phyloP scores from a whole-genome alignment of 2,113 vertebrate species.

The zebrafish (Danio rerio) region DNA sequence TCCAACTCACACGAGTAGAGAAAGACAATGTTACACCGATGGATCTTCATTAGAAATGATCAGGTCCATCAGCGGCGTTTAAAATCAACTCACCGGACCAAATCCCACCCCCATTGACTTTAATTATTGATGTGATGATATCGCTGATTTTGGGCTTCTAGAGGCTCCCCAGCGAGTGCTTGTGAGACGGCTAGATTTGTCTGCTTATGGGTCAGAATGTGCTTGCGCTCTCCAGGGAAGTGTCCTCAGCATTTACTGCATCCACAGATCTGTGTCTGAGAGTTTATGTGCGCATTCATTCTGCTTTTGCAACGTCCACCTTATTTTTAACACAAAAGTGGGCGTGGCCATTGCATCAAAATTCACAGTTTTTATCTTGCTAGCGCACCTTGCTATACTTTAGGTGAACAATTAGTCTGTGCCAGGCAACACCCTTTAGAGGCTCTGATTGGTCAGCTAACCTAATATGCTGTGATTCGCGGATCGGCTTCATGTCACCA shows the following conservation, averaged over 20 bases:
- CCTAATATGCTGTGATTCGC: too few species aligned
- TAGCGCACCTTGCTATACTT: too few species aligned
- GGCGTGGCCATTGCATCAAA: too few species aligned
- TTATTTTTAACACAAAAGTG: too few species aligned
- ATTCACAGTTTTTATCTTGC: too few species aligned
- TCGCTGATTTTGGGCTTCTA: slow-evolving; percentile 81
- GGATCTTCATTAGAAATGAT: slow-evolving; percentile 61
- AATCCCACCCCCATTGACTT: slow-evolving; percentile 61
- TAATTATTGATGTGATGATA: slow-evolving; percentile 83
- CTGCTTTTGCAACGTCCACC: slow-evolving; percentile 1
- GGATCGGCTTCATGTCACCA: too few species aligned
- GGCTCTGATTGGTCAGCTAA: too few species aligned
- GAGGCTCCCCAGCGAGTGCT: slow-evolving; percentile 72
- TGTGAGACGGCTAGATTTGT: slow-evolving; percentile 75
- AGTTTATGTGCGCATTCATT: slow-evolving; percentile 29
- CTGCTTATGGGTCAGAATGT: slow-evolving; percentile 65
- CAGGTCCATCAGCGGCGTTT: slow-evolving; percentile 47
- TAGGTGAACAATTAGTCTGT: too few species aligned
- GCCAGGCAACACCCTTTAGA: too few species aligned
- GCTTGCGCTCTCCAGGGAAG: slow-evolving; percentile 70
- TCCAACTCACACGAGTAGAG: slow-evolving; percentile 2
- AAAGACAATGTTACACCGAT: neutral
- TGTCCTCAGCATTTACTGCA: slow-evolving; percentile 76
- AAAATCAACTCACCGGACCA: slow-evolving; percentile 40
- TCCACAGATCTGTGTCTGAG: slow-evolving; percentile 40